Evolutionary conservation across 2,113 vertebrate species (phyloP).

Genomic region (Ardeotis arabs): DNA sequence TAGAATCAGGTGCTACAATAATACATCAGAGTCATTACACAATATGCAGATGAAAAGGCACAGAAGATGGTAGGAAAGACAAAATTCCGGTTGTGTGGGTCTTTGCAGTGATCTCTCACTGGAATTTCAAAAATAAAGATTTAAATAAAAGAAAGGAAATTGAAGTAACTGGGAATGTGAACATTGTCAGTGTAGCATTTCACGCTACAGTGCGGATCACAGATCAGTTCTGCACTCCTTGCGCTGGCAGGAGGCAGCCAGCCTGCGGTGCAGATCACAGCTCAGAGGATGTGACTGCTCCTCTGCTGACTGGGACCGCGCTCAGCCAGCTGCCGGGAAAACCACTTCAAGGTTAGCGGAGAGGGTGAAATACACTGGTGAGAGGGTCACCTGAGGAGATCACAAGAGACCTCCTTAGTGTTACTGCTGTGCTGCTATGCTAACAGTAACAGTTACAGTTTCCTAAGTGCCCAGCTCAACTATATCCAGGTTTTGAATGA

Average conservation of each 20-base stretch:
- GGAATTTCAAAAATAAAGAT: neutral
- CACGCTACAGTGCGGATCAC: fast-evolving
- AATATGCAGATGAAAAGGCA: neutral
- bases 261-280: neutral
- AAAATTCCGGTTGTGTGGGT: neutral
- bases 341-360: neutral
- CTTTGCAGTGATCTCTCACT: neutral
- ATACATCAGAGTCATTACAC: neutral
- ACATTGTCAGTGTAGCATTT: neutral
- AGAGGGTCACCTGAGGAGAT: neutral
- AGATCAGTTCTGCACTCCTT: neutral
- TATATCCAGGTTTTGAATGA: neutral
- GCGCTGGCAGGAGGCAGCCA: neutral
- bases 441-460: neutral
- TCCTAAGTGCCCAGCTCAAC: neutral
- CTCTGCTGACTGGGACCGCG: neutral
- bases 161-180: neutral
- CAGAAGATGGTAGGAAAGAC: neutral
- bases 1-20: neutral
- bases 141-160: neutral
- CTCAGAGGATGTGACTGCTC: neutral
- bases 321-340: neutral
- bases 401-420: neutral
- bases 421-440: neutral
- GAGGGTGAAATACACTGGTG: neutral